phyloP scores from a whole-genome alignment of 2,113 vertebrate species.

The Ptilonorhynchus violaceus region DNA sequence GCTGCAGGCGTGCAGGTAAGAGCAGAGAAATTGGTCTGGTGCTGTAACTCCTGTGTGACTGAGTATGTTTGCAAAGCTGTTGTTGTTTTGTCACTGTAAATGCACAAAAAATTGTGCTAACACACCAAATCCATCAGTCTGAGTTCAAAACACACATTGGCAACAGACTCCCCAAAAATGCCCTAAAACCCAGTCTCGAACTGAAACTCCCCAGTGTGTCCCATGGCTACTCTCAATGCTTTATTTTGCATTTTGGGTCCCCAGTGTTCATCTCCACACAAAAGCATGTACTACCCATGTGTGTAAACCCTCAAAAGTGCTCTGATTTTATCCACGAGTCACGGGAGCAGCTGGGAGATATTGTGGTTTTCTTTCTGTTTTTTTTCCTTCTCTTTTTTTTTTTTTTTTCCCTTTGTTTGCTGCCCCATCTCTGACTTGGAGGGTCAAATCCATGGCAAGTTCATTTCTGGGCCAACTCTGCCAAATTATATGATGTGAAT shows the following conservation, averaged over 20 bases:
- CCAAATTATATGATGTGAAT: constrained; percentile 80
- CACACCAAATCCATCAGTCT: fast-evolving
- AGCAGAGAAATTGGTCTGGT: neutral
- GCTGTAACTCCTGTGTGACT: neutral
- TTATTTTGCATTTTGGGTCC: neutral
- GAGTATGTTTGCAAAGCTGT: neutral
- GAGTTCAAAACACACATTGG: neutral
- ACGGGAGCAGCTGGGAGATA: neutral
- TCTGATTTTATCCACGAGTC: neutral
- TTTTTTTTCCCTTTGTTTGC: neutral
- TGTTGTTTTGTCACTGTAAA: neutral
- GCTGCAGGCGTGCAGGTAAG: neutral
- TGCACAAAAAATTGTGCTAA: neutral
- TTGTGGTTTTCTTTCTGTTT: neutral
- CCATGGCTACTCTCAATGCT: fast-evolving
- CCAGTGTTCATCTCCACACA: neutral
- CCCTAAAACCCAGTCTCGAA: neutral
- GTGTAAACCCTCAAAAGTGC: neutral
- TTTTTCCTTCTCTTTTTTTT: too few relatives aligned
- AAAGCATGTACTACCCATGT: fast-evolving
- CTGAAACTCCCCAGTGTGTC: neutral
- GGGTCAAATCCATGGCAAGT: constrained; percentile 71
- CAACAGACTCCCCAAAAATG: neutral
- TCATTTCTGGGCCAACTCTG: constrained; percentile 80
- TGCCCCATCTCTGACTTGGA: constrained; percentile 44